These are phyloP conservation scores for Drosophila malerkotliana DNA, from an alignment of 1,140 invertebrate genomes.

Conservation along the genomic window DNA sequence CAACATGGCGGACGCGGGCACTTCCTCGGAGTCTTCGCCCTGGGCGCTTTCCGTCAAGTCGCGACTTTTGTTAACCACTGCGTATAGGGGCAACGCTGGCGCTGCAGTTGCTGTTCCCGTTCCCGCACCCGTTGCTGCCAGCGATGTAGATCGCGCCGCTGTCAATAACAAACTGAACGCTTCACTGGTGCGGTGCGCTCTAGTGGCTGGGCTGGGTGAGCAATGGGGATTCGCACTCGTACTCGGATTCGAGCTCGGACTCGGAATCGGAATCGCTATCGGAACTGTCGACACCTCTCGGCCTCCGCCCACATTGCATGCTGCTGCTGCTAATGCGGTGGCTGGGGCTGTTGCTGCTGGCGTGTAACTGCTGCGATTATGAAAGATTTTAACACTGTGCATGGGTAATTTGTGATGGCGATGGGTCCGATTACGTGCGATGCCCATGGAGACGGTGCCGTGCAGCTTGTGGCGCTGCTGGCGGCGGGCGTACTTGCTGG, in stretches of 20 bases:
- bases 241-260: conserved; percentile 6
- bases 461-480: conserved; percentile 62
- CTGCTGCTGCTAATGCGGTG: conserved; percentile 7
- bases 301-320: conserved; percentile 44
- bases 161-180: conserved; percentile 65
- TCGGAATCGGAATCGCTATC: conserved; percentile 5
- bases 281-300: conserved; percentile 29
- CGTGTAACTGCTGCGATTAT: conserved; percentile 79
- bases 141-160: conserved; percentile 68
- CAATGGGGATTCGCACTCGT: conserved; percentile 8
- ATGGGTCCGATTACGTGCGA: conserved; percentile 76
- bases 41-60: conserved; percentile 28
- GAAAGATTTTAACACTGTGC: conserved; percentile 84
- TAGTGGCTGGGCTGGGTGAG: conserved; percentile 28
- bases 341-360: conserved; percentile 11
- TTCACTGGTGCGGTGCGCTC: conserved; percentile 30
- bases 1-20: conserved; percentile 49
- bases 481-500: conserved; percentile 76
- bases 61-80: conserved; percentile 68
- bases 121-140: conserved; percentile 13
- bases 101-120: conserved; percentile 10
- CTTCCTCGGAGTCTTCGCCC: conserved; percentile 34
- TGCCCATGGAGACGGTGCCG: conserved; percentile 61
- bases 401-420: conserved; percentile 83
- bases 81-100: conserved; percentile 44